Evolutionary conservation across 2,113 vertebrate genomes (phyloP).

Genomic region (Prunella fulvescens): DNA sequence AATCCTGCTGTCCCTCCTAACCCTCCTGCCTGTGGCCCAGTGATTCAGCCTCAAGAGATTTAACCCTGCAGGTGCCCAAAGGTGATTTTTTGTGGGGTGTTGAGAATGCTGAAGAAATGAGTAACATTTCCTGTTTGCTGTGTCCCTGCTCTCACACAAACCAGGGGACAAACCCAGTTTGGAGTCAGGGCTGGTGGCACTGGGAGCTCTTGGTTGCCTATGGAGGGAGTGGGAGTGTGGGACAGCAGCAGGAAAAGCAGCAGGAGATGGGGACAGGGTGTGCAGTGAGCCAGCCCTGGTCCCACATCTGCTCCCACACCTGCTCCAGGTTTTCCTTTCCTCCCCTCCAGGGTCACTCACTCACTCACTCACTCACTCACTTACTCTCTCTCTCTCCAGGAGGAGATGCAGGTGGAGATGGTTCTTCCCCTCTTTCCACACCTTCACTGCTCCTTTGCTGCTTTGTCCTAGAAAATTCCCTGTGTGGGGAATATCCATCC

Average conservation of each 20-base stretch:
- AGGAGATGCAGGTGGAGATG: not conserved
- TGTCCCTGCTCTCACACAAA: not conserved
- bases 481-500: not conserved
- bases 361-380: too few relatives aligned
- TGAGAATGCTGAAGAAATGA: not conserved
- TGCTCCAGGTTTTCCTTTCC: not conserved
- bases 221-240: not conserved
- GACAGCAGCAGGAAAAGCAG: not conserved
- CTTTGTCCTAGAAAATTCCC: not conserved
- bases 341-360: fast-evolving
- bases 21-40: not conserved
- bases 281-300: not conserved
- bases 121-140: not conserved
- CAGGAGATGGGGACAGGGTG: not conserved
- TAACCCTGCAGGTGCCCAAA: not conserved
- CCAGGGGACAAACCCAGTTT: fast-evolving
- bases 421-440: not conserved
- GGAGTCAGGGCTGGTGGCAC: fast-evolving
- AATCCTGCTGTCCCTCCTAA: not conserved
- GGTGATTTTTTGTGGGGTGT: not conserved
- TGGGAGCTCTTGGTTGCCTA: not conserved
- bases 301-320: not conserved
- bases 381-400: not conserved
- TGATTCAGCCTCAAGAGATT: not conserved
- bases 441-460: not conserved